A percentile compares a stretch with the other conserved stretches of the same genome.
Conservation (phyloP, 2,113 vertebrate genomes). For the Phaethornis superciliosus region DNA sequence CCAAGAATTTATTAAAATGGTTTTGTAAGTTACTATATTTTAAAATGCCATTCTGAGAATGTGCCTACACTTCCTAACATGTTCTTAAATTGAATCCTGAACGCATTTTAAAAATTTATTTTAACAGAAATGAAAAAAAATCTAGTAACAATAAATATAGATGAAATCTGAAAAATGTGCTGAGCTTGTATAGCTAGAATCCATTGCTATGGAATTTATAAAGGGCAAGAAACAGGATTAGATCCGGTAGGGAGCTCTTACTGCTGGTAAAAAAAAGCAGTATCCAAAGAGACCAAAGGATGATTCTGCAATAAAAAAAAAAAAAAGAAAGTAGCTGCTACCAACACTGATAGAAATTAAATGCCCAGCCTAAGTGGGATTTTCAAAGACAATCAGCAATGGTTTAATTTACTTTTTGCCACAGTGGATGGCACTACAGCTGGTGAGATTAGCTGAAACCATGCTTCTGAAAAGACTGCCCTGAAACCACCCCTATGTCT, state of each 20-base stretch:
- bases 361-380: neutral
- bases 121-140: neutral
- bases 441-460: neutral
- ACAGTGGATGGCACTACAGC: neutral
- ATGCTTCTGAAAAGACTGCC: neutral
- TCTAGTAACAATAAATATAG: neutral
- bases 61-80: neutral
- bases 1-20: neutral
- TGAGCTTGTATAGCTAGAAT: neutral
- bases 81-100: neutral
- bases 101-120: neutral
- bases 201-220: neutral
- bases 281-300: neutral
- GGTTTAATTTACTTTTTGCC: neutral
- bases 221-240: neutral
- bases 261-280: neutral
- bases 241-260: neutral
- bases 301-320: neutral
- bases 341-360: neutral
- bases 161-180: neutral
- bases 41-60: conserved; percentile 11
- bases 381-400: neutral
- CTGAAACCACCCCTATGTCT: neutral
- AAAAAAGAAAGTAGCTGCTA: neutral
- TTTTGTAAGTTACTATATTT: neutral